Evolutionary conservation across 2,888 invertebrate species (phyloP), one percentile per base, ranked within the genome.

Genomic region (Eupithecia abbreviata): DNA sequence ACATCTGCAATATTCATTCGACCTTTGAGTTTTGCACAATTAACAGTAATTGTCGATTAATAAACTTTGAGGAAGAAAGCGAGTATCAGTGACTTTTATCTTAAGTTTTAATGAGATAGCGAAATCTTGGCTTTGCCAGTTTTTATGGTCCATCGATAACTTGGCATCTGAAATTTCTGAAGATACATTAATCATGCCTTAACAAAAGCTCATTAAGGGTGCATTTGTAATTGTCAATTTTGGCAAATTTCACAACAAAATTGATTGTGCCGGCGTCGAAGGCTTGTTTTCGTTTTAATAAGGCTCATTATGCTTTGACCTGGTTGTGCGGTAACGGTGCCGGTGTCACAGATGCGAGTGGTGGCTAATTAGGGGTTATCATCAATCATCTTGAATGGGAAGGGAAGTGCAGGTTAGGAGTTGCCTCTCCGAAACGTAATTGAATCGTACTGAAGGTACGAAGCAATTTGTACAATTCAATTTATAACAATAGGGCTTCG

Each of bases 201-300:
- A 90, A 91, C 90, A 91, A 91, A 87, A 90, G 86, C 91, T 92
- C 92, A 93, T 94, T 94, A 93, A 89, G 88, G 89, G 85, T 90
- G 89, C 90, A 93, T 93, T 93, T 92, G 90, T 93, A 91, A 92
- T 92, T 92, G 92, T 91, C 92, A 91, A 89, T 91, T 91, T 92
- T 85, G 89, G 89, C 87, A 87, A 82, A 86, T 87, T 87, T 85
- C 62, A 84, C 83, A 81, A 80, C 79, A 79, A 79, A 82, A 79
- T 82, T 85, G 84, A 84, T 84, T 82, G 82, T 78, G 82, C 82
- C 79, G 83, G 82, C 83, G 80, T 67, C 80, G 82, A 79, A 81
- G 83, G 84, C 86, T 88, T 89, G 86, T 84, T 77, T 41, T 76
- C 4, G 77, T 79, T 82, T 79, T 79, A 81, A 82, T 88, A 89